Evolutionary conservation across 2,888 invertebrate species (phyloP).

Genomic region (Catocala sponsa): DNA sequence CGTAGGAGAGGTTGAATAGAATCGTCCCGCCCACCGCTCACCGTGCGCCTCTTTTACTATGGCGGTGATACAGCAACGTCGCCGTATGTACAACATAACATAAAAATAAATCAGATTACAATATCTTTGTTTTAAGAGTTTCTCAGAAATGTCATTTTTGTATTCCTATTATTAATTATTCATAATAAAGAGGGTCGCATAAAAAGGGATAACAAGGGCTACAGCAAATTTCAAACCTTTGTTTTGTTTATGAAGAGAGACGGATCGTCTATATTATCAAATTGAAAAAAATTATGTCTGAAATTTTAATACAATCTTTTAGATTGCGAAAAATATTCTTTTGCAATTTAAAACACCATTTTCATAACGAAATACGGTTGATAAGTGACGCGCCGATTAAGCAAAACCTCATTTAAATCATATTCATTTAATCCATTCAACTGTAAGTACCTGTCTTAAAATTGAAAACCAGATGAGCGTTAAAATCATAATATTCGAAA

Average conservation of each 20-base stretch:
- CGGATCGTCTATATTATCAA: not conserved
- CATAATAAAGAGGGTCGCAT: slow-evolving; percentile 16
- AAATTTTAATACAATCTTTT: too few species aligned
- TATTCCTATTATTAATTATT: slow-evolving; percentile 16
- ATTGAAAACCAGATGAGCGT: slow-evolving; percentile 35
- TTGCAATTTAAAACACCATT: slow-evolving; percentile 1
- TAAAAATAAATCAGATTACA: not conserved
- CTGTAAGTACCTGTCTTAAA: slow-evolving; percentile 16
- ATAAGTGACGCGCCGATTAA: slow-evolving; percentile 20
- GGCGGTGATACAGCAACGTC: too few species aligned
- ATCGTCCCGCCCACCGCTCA: too few species aligned
- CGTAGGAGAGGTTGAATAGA: too few species aligned
- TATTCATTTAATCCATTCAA: slow-evolving; percentile 29
- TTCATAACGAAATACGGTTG: slow-evolving; percentile 1
- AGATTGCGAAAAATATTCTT: too few species aligned
- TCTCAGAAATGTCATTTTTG: slow-evolving; percentile 9
- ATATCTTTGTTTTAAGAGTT: slow-evolving; percentile 8
- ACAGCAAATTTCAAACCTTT: slow-evolving; percentile 12
- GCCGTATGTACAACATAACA: too few species aligned
- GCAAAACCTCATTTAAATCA: slow-evolving; percentile 24
- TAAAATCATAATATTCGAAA: slow-evolving; percentile 52
- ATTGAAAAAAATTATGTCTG: not conserved
- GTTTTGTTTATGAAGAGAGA: slow-evolving; percentile 5
- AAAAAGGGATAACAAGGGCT: slow-evolving; percentile 9
- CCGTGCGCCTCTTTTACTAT: too few species aligned